Conservation (phyloP, 2,113 vertebrate species). For the Butorides virescens region DNA sequence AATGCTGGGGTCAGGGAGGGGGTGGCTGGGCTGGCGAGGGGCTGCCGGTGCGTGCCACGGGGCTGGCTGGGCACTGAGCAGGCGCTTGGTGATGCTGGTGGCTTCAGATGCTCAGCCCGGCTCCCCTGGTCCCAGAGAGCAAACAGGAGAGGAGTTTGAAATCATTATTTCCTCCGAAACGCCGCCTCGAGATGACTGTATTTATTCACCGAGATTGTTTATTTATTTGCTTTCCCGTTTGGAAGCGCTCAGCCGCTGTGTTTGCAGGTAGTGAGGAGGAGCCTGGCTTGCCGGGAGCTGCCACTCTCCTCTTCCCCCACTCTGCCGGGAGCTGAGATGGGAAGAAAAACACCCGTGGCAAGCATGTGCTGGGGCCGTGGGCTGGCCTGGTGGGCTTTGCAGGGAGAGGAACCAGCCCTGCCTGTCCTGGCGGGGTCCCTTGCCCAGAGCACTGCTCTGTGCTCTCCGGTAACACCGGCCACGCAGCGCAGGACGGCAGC, state of each 20-base stretch:
- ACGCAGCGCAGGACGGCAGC: accelerated
- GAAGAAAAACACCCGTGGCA: background rate
- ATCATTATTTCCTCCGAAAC: accelerated
- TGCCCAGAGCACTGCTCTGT: background rate
- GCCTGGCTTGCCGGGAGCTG: background rate
- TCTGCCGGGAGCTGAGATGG: background rate
- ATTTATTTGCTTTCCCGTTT: background rate
- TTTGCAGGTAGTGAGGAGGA: background rate
- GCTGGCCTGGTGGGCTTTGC: background rate
- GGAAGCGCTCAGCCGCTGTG: background rate
- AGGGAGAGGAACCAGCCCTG: background rate
- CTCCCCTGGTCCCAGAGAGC: accelerated
- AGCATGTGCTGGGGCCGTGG: background rate
- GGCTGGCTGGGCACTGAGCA: accelerated
- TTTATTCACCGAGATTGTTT: background rate
- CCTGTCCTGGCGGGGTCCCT: background rate
- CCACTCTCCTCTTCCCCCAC: background rate
- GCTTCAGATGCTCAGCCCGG: accelerated
- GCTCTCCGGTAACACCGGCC: background rate
- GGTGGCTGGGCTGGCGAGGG: background rate
- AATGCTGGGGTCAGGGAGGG: background rate
- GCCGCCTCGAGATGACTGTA: accelerated
- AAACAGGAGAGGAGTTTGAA: background rate
- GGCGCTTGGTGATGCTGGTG: accelerated
- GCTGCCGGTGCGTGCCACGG: background rate